Base-by-base conservation (phyloP, 2,797 vertebrate species). In the Anabacerthia variegaticeps region DNA sequence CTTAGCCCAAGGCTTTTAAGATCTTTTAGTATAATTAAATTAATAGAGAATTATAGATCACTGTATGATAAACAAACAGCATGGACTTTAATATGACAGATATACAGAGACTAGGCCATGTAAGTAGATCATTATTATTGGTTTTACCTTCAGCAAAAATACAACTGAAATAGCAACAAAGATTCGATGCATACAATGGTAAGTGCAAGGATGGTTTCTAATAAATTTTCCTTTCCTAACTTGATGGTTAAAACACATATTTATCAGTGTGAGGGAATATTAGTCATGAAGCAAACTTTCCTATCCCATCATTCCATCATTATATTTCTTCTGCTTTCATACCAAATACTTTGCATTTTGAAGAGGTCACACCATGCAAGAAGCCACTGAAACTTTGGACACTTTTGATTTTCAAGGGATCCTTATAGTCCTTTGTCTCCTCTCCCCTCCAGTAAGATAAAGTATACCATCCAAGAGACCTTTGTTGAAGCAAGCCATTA, bases 41-140 rank as follows among this genome's bases (percentile, higher is more conserved):
- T 99, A 99, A 99, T 98, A 98, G 98, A 98, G 98, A 98, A 98
- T 98, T 99, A 99, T 99, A 99, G 99, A 99, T 99, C 98, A 98
- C 97, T 98, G 98, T 95, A 97, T 98, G 98, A 99, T 99, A 99
- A 99, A 99, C 99, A 99, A 99, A 99, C 98, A 99, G 98, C 97
- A 96, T 73, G 24, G 96, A 98, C 98, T 98, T 98, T 98, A 99
- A 98, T 98, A 98, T 98, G 98, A 98, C 99, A 99, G 98, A 98
- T 98, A 98, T 98, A 98, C 98, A 98, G 98, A 98, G 98, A 98
- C 98, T 91, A 97, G 98, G 97, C 97, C 96, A n/a, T 97, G 98
- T 98, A 98, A 98, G 98, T 98, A 98, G 98, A 98, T 98, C 98
- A 98, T 99, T 99, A 98, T 98, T 99, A 98, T 98, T 92, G 96